phyloP scores from a whole-genome alignment of 2,797 vertebrate species.

The Lycodopsis pacificus region DNA sequence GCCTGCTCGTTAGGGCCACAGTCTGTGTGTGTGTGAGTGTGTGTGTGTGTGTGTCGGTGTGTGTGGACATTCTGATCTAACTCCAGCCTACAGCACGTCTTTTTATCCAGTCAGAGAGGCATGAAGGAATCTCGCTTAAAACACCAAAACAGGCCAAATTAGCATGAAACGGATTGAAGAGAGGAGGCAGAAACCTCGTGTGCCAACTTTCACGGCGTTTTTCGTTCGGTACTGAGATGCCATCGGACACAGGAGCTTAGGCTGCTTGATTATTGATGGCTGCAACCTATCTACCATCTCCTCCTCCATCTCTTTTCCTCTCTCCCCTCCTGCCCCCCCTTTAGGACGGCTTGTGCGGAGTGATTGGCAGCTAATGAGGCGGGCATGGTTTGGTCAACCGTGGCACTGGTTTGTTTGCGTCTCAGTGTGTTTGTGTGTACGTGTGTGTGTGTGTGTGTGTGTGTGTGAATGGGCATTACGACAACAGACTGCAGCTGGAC shows the following conservation, averaged over 20 bases:
- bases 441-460: background rate
- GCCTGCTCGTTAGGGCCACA: conserved; percentile 65
- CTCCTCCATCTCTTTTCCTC: conserved; percentile 50
- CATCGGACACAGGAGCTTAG: conserved; percentile 18
- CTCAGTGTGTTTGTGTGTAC: conserved; percentile 46
- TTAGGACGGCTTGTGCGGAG: conserved; percentile 52
- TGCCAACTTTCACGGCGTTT: conserved; percentile 34
- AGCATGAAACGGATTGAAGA: conserved; percentile 22
- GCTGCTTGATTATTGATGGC: conserved; percentile 54
- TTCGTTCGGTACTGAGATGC: conserved; percentile 23
- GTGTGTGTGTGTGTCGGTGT: conserved; percentile 34
- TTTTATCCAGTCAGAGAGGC: conserved; percentile 45
- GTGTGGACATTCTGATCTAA: conserved; percentile 50
- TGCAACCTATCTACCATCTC: conserved; percentile 58
- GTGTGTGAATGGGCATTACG: conserved; percentile 54
- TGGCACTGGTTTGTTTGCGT: conserved; percentile 72
- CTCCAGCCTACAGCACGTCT: conserved; percentile 45
- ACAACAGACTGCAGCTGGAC: conserved; percentile 72
- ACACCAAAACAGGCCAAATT: conserved; percentile 38
- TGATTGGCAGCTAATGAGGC: conserved; percentile 82
- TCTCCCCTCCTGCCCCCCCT: conserved; percentile 31
- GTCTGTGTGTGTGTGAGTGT: conserved; percentile 22
- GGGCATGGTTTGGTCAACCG: conserved; percentile 71
- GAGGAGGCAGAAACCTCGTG: conserved; percentile 16
- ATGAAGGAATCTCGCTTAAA: conserved; percentile 48